phyloP scores from a whole-genome alignment of 1,140 invertebrate species.

The Zaprionus ghesquierei region DNA sequence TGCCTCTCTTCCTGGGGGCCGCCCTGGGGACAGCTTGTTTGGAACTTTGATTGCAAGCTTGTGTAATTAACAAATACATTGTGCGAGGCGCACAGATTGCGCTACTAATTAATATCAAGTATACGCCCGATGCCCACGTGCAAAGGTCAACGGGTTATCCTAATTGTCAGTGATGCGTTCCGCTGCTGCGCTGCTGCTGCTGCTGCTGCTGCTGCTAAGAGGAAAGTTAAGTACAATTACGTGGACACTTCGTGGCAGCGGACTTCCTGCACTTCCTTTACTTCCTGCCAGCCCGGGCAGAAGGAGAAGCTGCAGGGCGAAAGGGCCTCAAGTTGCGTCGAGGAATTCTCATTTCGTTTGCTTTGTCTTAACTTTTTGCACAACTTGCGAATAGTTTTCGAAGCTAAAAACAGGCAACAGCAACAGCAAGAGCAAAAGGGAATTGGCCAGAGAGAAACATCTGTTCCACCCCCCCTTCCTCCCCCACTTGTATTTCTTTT shows the following conservation, averaged over 20 bases:
- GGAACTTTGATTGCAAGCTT: conserved; percentile 48
- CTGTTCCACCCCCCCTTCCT: not conserved
- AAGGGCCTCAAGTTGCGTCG: not conserved
- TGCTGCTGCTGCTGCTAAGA: too few relatives aligned
- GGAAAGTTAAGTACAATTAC: conserved; percentile 54
- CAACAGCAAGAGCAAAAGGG: not conserved
- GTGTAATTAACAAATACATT: conserved; percentile 39
- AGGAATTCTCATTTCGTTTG: conserved; percentile 50
- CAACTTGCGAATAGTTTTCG: conserved; percentile 16
- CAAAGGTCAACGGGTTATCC: conserved; percentile 8
- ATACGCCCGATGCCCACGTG: conserved; percentile 30
- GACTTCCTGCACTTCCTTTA: not conserved
- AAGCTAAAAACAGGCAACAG: not conserved
- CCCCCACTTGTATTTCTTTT: not conserved
- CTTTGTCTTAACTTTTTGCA: conserved; percentile 29
- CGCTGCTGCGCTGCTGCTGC: too few relatives aligned
- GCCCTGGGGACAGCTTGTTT: conserved; percentile 15
- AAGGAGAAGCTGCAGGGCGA: not conserved
- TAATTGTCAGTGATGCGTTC: conserved; percentile 11
- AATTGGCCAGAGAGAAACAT: not conserved
- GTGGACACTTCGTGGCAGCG: conserved; percentile 33
- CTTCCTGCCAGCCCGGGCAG: not conserved
- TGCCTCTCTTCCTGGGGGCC: not conserved
- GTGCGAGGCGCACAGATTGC: not conserved
- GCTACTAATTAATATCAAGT: conserved; percentile 52